Conservation (phyloP, 2,113 vertebrate species). For the Albula glossodonta region DNA sequence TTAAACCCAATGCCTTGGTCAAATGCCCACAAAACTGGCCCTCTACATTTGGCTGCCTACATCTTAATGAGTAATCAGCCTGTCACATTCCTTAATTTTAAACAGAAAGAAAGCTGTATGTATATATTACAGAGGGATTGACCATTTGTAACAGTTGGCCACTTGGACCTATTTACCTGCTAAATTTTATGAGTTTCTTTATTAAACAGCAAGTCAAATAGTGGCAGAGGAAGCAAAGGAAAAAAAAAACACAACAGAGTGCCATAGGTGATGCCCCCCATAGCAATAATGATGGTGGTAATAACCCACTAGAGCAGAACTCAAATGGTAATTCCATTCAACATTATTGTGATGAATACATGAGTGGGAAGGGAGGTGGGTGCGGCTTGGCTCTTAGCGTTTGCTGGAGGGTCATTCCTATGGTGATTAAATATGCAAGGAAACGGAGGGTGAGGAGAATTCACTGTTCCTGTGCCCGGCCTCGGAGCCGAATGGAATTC, state of each 20-base stretch:
- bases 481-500: conserved; percentile 49
- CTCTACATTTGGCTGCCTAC: background rate
- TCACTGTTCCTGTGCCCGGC: conserved; percentile 35
- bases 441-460: background rate
- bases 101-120: too few species aligned
- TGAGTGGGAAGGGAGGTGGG: conserved; percentile 33
- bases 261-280: background rate
- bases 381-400: conserved; percentile 12
- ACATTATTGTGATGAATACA: background rate
- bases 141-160: too few species aligned
- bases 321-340: background rate
- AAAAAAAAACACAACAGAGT: background rate
- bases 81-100: background rate
- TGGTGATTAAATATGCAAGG: conserved; percentile 37
- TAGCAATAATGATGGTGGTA: background rate
- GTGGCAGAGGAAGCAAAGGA: background rate
- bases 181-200: background rate
- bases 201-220: background rate
- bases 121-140: too few species aligned
- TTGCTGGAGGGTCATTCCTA: conserved; percentile 9
- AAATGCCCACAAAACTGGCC: background rate
- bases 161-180: background rate
- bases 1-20: background rate
- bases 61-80: background rate
- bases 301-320: background rate